Evolutionary conservation across 2,113 vertebrate genomes (phyloP).

Genomic region (Psephotus haematonotus): DNA sequence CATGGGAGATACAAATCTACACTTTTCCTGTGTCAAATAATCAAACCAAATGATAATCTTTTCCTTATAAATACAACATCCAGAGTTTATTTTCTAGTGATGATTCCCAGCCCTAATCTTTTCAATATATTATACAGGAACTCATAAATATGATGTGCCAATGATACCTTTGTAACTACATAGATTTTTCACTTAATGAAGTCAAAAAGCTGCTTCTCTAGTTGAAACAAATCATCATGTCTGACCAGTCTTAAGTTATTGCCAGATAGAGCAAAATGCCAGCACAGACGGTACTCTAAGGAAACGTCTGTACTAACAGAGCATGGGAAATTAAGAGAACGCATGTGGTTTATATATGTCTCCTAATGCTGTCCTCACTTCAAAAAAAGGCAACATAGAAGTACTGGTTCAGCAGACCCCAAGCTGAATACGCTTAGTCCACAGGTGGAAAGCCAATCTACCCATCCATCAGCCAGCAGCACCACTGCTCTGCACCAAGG

Average conservation of each 20-base stretch:
- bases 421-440: background rate
- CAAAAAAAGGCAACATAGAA: background rate
- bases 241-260: background rate
- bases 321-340: background rate
- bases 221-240: background rate
- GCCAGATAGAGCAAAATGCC: background rate
- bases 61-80: background rate
- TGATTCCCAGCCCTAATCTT: background rate
- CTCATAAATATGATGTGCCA: background rate
- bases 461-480: background rate
- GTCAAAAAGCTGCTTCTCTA: background rate
- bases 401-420: background rate
- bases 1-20: background rate
- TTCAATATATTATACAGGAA: background rate
- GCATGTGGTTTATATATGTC: background rate
- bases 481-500: accelerated
- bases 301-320: background rate
- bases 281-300: background rate
- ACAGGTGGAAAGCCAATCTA: background rate
- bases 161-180: background rate
- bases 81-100: background rate
- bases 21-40: background rate
- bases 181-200: background rate
- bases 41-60: background rate
- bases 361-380: background rate